phyloP scores from a whole-genome alignment of 1,140 invertebrate species.

The Drosophila kanapiae region DNA sequence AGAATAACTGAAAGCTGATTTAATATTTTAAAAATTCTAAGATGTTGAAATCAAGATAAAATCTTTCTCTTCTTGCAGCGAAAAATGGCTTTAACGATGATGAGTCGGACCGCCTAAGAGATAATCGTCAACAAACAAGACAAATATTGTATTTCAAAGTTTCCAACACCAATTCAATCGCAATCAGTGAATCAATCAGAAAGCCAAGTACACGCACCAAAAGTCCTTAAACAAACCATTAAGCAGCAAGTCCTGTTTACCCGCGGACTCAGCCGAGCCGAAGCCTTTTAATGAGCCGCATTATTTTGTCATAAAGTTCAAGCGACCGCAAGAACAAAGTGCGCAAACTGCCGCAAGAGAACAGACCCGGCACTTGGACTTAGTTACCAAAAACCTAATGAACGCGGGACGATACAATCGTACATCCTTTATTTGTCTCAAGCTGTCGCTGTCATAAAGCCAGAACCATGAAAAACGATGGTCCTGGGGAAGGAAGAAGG shows the following conservation, averaged over 20 bases:
- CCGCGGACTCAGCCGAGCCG: slow-evolving; percentile 6
- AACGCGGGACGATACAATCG: slow-evolving; percentile 40
- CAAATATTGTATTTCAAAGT: slow-evolving; percentile 24
- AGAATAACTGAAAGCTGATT: background rate
- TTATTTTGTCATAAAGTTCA: slow-evolving; percentile 66
- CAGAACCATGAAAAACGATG: slow-evolving; percentile 70
- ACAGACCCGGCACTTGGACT: slow-evolving; percentile 41
- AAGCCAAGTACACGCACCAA: slow-evolving; percentile 23
- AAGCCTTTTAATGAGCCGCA: slow-evolving; percentile 55
- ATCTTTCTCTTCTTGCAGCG: background rate
- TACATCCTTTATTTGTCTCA: slow-evolving; percentile 66
- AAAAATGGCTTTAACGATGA: background rate
- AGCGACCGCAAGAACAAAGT: slow-evolving; percentile 69
- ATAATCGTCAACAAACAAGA: slow-evolving; percentile 10
- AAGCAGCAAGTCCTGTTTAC: slow-evolving; percentile 40
- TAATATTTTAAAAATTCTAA: background rate
- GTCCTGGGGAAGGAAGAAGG: background rate
- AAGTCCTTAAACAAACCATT: slow-evolving; percentile 51
- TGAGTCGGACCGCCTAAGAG: background rate
- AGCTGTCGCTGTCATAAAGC: slow-evolving; percentile 80
- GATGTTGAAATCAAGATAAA: background rate
- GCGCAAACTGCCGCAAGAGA: slow-evolving; percentile 34
- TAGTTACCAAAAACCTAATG: slow-evolving; percentile 53
- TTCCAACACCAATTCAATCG: slow-evolving; percentile 14
- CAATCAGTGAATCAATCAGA: slow-evolving; percentile 27